Evolutionary conservation across 2,113 vertebrate genomes (phyloP), one percentile per base, ranked within the genome.

Genomic region (Genyomyrus donnyi): DNA sequence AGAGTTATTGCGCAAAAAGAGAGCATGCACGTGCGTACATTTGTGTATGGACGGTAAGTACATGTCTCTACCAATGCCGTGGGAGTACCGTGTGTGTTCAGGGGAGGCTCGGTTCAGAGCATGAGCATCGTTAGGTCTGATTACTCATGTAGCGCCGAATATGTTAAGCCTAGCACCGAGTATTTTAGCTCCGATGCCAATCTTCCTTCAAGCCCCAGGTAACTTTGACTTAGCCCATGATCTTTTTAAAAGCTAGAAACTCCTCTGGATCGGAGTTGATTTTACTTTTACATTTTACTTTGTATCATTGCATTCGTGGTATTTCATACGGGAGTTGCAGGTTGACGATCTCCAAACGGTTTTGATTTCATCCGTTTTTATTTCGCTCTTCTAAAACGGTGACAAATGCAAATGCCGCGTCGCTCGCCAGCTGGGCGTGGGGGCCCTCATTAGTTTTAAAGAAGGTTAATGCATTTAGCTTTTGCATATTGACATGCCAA

Each of bases 401-500:
- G 96, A 97, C 97, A 97, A 97, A 98, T 98, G 97, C 96, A 97
- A 98, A 98, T 98, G 97, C 95, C 95, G 96, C 96, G 96, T 97
- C 96, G 96, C 97, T 97, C 97, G 97, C 96, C 97, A 98, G 97
- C 97, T 98, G 98, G 97, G 97, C 96, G 96, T 95, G 96, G 96
- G 96, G 97, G 97, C 96, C 97, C 97, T 98, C 97, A 97, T 98
- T 98, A 97, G 97, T 98, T 98, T 97, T 92, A 97, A 98, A 97
- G 97, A 98, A 97, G 97, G 97, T 98, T 98, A 98, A 98, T 98
- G 97, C 97, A 97, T 99, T 98, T 98, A 98, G 97, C 97, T 98
- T 98, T 97, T 98, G 97, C 97, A 98, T 98, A 97, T 98, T 98
- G 97, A 99, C 98, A 97, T 98, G 97, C 97, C 97, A 98, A 98